Conservation (phyloP, 2,888 invertebrate genomes). For the Drosophila mettleri region DNA sequence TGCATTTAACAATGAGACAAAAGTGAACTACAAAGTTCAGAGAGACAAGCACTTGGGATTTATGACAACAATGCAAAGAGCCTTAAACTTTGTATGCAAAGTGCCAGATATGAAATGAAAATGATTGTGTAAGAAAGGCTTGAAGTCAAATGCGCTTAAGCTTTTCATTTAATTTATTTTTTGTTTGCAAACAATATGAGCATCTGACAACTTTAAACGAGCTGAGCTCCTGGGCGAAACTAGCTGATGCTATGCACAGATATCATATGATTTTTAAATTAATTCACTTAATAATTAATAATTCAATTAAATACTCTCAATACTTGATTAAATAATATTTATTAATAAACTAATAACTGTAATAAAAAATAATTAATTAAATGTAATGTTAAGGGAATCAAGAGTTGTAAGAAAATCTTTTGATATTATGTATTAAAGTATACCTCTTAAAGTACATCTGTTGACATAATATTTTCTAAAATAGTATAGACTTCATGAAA, state of each 20-base stretch:
- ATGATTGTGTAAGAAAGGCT: constrained; percentile 30
- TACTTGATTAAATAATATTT: no score
- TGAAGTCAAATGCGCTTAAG: constrained; percentile 44
- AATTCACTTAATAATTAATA: no score
- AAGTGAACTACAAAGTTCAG: constrained; percentile 60
- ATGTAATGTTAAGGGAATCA: no score
- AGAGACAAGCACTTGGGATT: constrained; percentile 64
- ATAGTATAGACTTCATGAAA: neutral
- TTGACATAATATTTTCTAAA: no score
- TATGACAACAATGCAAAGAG: constrained; percentile 57
- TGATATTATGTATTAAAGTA: no score
- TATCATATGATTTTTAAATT: neutral
- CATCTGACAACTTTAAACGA: constrained; percentile 15
- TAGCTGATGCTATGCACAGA: constrained; percentile 1
- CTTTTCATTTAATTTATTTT: constrained; percentile 4
- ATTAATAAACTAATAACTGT: no score
- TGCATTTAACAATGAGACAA: constrained; percentile 54
- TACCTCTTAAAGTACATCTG: no score
- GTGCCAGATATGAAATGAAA: constrained; percentile 17
- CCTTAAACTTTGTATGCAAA: constrained; percentile 68
- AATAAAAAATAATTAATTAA: no score
- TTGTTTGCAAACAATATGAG: constrained; percentile 14
- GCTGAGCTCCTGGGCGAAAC: neutral
- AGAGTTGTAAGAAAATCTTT: neutral
- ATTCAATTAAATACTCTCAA: no score